A percentile compares a stretch with the other conserved stretches of the same genome.
Evolutionary conservation across 2,113 vertebrate species (phyloP).

Genomic region (Pachycephala philippinensis): DNA sequence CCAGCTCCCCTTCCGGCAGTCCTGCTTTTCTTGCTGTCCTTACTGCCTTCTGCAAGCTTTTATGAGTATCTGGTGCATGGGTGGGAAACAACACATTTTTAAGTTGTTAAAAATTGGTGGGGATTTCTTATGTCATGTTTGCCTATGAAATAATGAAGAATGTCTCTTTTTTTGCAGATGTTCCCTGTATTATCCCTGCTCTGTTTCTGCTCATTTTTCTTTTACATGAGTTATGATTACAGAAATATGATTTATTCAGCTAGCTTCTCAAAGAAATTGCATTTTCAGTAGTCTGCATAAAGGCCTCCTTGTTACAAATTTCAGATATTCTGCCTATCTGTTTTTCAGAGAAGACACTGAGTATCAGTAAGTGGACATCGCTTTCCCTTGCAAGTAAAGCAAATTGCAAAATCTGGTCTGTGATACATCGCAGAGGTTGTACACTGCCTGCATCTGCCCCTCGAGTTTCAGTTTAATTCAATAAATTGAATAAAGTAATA

Average conservation of each 20-base stretch:
- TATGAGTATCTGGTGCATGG: fast-evolving
- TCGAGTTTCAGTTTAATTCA: not conserved
- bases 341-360: not conserved
- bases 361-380: not conserved
- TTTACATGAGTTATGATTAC: not conserved
- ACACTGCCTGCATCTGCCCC: not conserved
- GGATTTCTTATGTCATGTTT: not conserved
- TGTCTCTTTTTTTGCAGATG: not conserved
- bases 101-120: not conserved
- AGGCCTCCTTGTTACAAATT: not conserved
- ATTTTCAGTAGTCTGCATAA: not conserved
- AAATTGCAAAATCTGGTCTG: not conserved
- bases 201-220: not conserved
- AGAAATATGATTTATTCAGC: not conserved
- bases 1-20: fast-evolving
- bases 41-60: not conserved
- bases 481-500: not conserved
- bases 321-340: not conserved
- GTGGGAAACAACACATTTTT: no score
- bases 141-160: not conserved
- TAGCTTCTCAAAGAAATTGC: not conserved
- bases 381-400: not conserved
- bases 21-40: fast-evolving
- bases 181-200: not conserved
- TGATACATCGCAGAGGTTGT: not conserved